Base-by-base conservation (phyloP, 2,888 invertebrate genomes). In the Chrysotoxum bicinctum region DNA sequence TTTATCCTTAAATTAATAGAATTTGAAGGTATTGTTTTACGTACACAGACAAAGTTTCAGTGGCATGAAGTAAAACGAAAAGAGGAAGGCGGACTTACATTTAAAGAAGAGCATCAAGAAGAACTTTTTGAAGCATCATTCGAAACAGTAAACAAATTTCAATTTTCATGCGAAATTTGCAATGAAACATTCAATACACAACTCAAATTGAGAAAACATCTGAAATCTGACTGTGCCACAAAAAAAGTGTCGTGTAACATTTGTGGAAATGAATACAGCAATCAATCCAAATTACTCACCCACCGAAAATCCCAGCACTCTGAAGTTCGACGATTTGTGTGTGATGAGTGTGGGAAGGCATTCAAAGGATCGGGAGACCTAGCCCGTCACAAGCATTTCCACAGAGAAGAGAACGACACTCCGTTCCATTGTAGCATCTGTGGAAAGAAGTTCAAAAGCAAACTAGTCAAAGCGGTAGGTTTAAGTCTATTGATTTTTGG, bases 1-100 rank as follows among this genome's bases (percentile, higher is more conserved):
- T 54, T 21, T 14, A 7, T 83, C 0, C 16, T 48, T 5, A 83
- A 73, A 26, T 45, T 78, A 1, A 35, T 73, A 8, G 68, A 73
- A 40, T 78, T 83, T 3, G 43, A 43, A 16, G 7, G 6, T 2
- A 43, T 43, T 43, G 43, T 43, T 16, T 9, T 43, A 1, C 16
- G 16, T 43, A 16, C 43, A 43, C 43, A 43, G 16, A 16, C 2
- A 9, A 16, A 43, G 43, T 43, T 43, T 43, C 26, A 19, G 45
- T 45, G 10, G 10, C n/a, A 5, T 43, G 9, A 8, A 16, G 8
- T 16, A 2, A 16, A 43, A 8, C 7, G 16, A 43, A 3, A 43
- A 8, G 43, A n/a, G 6, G n/a, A n/a, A 62, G 7, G 7, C 32
- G 10, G 35, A 40, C 2, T n/a, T 16, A 2, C 16, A 32, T 32